These are phyloP conservation scores for Macrosoma leucophasiata DNA, from an alignment of 2,888 invertebrate species.

Conservation along the genomic window DNA sequence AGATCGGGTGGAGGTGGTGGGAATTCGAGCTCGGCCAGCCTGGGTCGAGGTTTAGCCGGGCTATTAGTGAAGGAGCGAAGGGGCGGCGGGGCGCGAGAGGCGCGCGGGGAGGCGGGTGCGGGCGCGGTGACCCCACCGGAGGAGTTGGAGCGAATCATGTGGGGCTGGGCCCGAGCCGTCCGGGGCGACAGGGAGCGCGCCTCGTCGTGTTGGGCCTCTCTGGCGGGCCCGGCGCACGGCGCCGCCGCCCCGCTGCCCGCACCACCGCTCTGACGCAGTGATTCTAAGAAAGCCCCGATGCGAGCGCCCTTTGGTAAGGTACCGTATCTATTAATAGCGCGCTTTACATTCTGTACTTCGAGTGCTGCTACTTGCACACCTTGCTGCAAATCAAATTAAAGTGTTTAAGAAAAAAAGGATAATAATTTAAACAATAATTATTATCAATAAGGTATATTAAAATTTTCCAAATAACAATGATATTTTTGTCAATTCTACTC, in stretches of 20 bases:
- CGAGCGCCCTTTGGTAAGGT: slow-evolving; percentile 97
- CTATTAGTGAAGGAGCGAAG: slow-evolving; percentile 80
- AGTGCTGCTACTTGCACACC: slow-evolving; percentile 91
- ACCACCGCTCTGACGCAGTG: slow-evolving; percentile 86
- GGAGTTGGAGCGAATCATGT: slow-evolving; percentile 93
- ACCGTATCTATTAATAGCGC: slow-evolving; percentile 96
- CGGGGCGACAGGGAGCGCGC: slow-evolving; percentile 79
- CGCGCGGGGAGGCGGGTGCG: slow-evolving; percentile 59
- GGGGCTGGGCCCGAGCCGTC: slow-evolving; percentile 80
- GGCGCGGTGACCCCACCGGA: slow-evolving; percentile 86
- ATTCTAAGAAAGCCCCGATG: slow-evolving; percentile 97
- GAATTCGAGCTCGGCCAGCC: slow-evolving; percentile 88
- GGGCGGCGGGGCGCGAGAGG: slow-evolving; percentile 45
- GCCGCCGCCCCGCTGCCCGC: slow-evolving; percentile 35
- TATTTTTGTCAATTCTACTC: too few species aligned
- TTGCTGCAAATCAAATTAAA: too few species aligned
- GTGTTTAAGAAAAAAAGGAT: not conserved
- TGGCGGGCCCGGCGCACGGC: slow-evolving; percentile 53
- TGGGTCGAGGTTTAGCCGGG: slow-evolving; percentile 83
- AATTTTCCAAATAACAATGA: too few species aligned
- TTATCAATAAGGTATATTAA: too few species aligned
- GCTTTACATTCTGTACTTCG: slow-evolving; percentile 96
- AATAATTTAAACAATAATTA: not conserved
- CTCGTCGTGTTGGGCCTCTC: slow-evolving; percentile 48
- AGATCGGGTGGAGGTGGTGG: slow-evolving; percentile 89